Evolutionary conservation across 2,888 invertebrate species (phyloP), one percentile per base, ranked within the genome.

Genomic region (Dolichomitus sp.): DNA sequence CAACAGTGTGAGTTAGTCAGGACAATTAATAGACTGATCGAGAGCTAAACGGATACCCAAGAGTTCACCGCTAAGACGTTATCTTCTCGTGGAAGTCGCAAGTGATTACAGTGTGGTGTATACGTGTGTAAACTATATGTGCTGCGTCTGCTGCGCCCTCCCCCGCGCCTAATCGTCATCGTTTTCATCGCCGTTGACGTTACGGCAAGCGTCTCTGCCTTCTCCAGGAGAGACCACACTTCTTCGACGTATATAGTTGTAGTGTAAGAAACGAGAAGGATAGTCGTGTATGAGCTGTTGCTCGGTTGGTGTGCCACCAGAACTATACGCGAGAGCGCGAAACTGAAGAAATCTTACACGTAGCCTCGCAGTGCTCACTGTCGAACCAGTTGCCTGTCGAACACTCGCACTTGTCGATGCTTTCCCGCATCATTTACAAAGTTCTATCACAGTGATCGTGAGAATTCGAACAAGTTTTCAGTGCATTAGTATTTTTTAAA

Each of bases 191-290:
- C 14, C 65, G 79, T 79, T 75, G 68, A 63, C 72, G 80, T 80
- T 76, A 63, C 19, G n/a, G 45, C 33, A 30, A 61, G 37, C 40
- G 27, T 30, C 23, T 48, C 23, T 27, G 48, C 42, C 9, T 59
- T 59, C 37, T 14, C 65, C 65, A 76, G 69, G 74, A 74, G 69
- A 81, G 37, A 45, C 69, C 70, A 70, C 57, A 59, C 50, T 70
- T 37, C 6, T 37, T 73, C 75, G 74, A 74, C 69, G 52, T 65
- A 63, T 61, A 74, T 61, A 74, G 54, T 33, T 59, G 52, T 61
- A 76, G 73, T 65, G 45, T 63, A 66, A 76, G 73, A 83, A 73
- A 66, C 70, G 80, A 61, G 69, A 80, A 77, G 73, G 76, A 80
- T 57, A 76, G 72, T 72, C 76, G 72, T 76, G 72, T 73, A 59